Base-by-base conservation (phyloP, 2,797 vertebrate genomes). In the Anas acuta region DNA sequence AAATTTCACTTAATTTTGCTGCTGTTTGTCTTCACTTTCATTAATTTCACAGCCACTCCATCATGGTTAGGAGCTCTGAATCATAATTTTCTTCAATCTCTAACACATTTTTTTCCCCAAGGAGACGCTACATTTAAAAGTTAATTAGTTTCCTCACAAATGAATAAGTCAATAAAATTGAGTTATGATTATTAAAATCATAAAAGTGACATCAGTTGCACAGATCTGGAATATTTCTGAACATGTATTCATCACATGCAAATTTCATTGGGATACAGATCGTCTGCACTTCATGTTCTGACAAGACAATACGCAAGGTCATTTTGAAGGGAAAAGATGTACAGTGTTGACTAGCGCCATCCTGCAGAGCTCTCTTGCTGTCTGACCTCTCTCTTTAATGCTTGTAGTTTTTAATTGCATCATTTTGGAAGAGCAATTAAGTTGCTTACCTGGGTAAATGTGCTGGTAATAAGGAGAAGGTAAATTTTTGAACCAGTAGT, bases 71-170 rank as follows among this genome's bases (percentile, higher is more conserved):
- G 13, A 90, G 35, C 54, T 76, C 53, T 49, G 84, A 81, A 43
- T 47, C 71, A n/a, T 65, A 43, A 6, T 75, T 84, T 80, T 73
- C 83, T 84, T 56, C 61, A 17, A 7, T 54, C 47, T 89, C 17
- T 74, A 72, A 69, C 7, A 58, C 65, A 9, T 41, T 70, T 84
- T 85, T 83, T 73, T 23, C 33, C 53, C 37, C 30, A 64, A 89
- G 49, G 78, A 91, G 49, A 51, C 0, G 2, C 25, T 94, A 35
- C 65, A 62, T 92, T 95, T 89, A 75, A 53, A 87, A 95, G 81
- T 89, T 96, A 87, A 96, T 95, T 95, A 85, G 81, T 93, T 95
- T 95, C n/a, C 41, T 80, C 43, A 71, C 69, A 91, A 93, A 89
- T 35, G 69, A 92, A 67, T 35, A 74, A 80, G 72, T 76, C 81